phyloP scores from a whole-genome alignment of 2,888 invertebrate genomes.

The Sesia bembeciformis region DNA sequence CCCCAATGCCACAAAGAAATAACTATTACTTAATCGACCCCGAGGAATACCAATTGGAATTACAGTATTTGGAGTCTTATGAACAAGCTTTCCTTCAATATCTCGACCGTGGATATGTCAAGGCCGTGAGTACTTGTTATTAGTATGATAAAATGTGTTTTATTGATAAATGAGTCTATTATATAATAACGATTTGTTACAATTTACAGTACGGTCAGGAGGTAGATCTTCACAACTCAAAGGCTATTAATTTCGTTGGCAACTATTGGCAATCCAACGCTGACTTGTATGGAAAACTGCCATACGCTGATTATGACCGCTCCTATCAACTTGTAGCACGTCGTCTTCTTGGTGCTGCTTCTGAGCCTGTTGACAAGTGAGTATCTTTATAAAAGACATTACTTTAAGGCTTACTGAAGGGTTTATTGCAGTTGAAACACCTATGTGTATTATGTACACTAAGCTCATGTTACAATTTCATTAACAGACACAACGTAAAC shows the following conservation, averaged over 20 bases:
- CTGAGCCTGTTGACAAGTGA: constrained; percentile 8
- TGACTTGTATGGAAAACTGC: constrained; percentile 16
- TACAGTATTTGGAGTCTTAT: constrained; percentile 63
- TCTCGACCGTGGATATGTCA: constrained; percentile 60
- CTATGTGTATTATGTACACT: too few relatives aligned
- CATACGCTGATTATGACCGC: constrained; percentile 20
- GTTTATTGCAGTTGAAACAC: not conserved
- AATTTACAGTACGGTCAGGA: constrained; percentile 5
- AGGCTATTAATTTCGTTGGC: constrained; percentile 49
- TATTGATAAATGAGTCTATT: not conserved
- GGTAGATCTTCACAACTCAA: constrained; percentile 8
- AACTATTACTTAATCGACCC: constrained; percentile 62
- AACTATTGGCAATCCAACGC: constrained; percentile 52
- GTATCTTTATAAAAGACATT: constrained; percentile 2
- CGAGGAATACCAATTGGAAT: constrained; percentile 38
- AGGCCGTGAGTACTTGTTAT: constrained; percentile 48
- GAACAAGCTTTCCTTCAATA: constrained; percentile 43
- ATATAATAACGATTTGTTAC: constrained; percentile 1
- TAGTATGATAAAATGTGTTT: not conserved
- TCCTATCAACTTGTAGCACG: constrained; percentile 55
- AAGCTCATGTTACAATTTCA: not conserved
- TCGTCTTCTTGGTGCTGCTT: constrained; percentile 16
- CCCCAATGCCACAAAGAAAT: constrained; percentile 64
- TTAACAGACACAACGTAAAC: not conserved
- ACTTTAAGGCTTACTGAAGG: not conserved